Evolutionary conservation across 2,888 invertebrate genomes (phyloP), one percentile per base, ranked within the genome.

Genomic region (Agrilus cyanescens): DNA sequence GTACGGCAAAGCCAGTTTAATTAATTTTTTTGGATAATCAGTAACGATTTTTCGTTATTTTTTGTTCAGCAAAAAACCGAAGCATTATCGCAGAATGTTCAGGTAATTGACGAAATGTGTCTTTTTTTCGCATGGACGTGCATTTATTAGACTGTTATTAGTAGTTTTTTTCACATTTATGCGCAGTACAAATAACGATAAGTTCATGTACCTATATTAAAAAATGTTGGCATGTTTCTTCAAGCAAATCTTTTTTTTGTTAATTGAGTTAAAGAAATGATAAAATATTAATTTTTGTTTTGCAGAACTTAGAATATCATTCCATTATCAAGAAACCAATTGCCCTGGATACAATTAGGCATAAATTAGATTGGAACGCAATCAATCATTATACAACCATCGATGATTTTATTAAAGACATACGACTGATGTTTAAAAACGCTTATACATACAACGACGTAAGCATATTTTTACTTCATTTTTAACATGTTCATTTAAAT

Each of bases 391-490:
- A 93, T 68, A 71, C 76, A 54, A 76, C 75, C 59, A 74, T 85
- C 43, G 74, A 80, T 56, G 78, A 84, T 53, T 82, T 91, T 65
- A 74, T 93, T 44, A 70, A 76, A 43, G 93, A 94, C 69, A 78
- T 86, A 50, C 76, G 87, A 45, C 74, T 85, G 56, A 82, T 94
- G 64, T 91, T 94, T 70, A 81, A 79, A 63, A 91, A 91, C 71
- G 93, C 90, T 32, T 85, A 82, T 62, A 72, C 74, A 14, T 90
- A 82, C 67, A 89, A 91, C 71, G 75, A 82, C 62, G 91, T 90
- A 68, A 73, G 77, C 71, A 41, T 46, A 45, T 36, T 10, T 37
- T 44, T 14, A 25, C 8, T 25, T 41, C 30, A 14, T 20, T 40
- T n/a, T 7, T 37, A 13, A 32, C 8, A 3, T 38, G 15, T 15